Evolutionary conservation across 2,888 invertebrate species (phyloP), one percentile per base, ranked within the genome.

Genomic region (Deilephila elpenor): DNA sequence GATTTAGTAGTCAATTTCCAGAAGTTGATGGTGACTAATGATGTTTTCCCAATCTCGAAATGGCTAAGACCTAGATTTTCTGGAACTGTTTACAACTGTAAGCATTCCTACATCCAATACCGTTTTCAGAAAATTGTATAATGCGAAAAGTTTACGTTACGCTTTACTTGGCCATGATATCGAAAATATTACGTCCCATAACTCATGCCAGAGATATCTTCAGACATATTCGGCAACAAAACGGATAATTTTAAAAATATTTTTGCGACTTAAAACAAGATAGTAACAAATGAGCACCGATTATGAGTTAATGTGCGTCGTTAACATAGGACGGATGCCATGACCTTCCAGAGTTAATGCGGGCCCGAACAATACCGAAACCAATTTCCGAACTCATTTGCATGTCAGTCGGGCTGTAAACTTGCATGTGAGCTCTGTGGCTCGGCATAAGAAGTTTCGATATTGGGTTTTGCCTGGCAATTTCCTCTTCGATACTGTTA

Each of bases 381-480:
- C 74, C 77, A 75, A 80, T 78, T 73, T 76, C 73, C 74, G 19
- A 71, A 74, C 82, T 83, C 78, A 87, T 89, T 88, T 85, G 81
- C 86, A 88, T 86, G 82, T 83, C 80, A 80, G 82, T 86, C 85
- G 82, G 86, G 85, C 78, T 72, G 34, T 60, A 64, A 70, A 75
- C 75, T 79, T 62, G 19, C 25, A 29, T 67, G 17, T 44, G 37
- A 64, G 44, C 20, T 14, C 44, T n/a, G 64, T 64, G n/a, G n/a
- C 20, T 44, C n/a, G 37, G 29, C 34, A 29, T 32, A 32, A 29
- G 29, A 56, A 56, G n/a, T 56, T 6, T 5, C n/a, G 19, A 3
- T n/a, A 56, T 56, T n/a, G 5, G 7, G 56, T 17, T 56, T 19
- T n/a, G 56, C 56, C 7, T 56, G 56, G 56, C 56, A 56, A 56